A percentile compares a stretch with the other conserved stretches of the same genome.
phyloP scores from a whole-genome alignment of 2,797 vertebrate genomes.

The Botia almorhae region DNA sequence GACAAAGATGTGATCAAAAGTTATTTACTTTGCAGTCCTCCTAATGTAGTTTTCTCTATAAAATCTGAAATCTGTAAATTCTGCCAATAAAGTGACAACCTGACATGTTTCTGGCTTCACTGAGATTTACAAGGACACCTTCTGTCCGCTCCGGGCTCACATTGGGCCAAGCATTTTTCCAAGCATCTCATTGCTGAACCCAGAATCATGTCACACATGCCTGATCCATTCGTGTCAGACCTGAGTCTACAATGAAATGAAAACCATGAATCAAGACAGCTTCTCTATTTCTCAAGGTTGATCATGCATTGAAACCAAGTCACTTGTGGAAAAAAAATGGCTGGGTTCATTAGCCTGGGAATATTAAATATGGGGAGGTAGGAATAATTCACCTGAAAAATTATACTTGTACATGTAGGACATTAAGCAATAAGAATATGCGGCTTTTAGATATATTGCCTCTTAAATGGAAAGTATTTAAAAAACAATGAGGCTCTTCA shows the following conservation, averaged over 20 bases:
- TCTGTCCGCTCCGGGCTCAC: too few relatives aligned
- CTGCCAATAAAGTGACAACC: constrained; percentile 12
- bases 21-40: neutral
- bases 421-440: neutral
- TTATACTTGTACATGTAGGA: constrained; percentile 17
- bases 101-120: neutral
- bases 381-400: neutral
- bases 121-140: too few relatives aligned
- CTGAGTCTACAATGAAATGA: constrained; percentile 20
- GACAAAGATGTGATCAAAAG: neutral
- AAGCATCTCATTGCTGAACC: constrained; percentile 13
- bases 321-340: constrained; percentile 29
- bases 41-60: constrained; percentile 1
- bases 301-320: constrained; percentile 24
- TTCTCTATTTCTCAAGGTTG: constrained; percentile 36
- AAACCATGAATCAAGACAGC: constrained; percentile 30
- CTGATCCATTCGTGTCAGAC: neutral
- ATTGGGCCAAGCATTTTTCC: neutral
- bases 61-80: neutral
- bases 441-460: neutral
- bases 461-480: neutral
- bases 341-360: constrained; percentile 32
- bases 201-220: neutral
- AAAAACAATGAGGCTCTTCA: neutral
- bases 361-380: constrained; percentile 29